A percentile compares a stretch with the other conserved stretches of the same genome.
Conservation (phyloP, 1,140 invertebrate species). For the Hylaeus anthracinus region DNA sequence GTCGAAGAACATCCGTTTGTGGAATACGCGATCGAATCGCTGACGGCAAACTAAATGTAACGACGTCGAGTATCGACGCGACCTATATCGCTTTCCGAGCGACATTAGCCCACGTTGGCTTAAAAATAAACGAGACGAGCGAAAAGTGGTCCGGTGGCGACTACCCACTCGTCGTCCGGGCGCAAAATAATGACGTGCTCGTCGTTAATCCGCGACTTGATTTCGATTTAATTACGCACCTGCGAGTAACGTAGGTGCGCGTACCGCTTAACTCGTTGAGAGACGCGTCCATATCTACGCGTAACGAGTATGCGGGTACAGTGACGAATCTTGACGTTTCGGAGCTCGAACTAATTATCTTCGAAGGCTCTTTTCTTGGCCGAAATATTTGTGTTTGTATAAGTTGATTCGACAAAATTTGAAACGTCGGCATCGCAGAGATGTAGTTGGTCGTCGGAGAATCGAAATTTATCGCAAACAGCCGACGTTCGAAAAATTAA, state of each 20-base stretch:
- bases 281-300: no score
- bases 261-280: no score
- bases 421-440: no score
- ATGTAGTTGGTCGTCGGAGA: no score
- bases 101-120: slow-evolving; percentile 26
- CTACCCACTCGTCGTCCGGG: neutral
- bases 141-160: neutral
- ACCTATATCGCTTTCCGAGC: slow-evolving; percentile 42
- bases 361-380: no score
- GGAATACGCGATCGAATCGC: no score
- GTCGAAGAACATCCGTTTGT: no score
- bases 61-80: slow-evolving; percentile 34
- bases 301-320: no score
- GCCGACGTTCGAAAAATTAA: neutral
- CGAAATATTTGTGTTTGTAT: no score
- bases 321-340: no score
- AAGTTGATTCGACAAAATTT: no score
- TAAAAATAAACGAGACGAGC: slow-evolving; percentile 48
- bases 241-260: neutral
- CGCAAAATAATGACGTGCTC: neutral
- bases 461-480: neutral
- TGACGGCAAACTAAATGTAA: neutral
- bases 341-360: no score
- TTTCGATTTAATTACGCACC: neutral
- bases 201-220: neutral